Base-by-base conservation (phyloP, 1,140 invertebrate species). In the Drosophila bocki region DNA sequence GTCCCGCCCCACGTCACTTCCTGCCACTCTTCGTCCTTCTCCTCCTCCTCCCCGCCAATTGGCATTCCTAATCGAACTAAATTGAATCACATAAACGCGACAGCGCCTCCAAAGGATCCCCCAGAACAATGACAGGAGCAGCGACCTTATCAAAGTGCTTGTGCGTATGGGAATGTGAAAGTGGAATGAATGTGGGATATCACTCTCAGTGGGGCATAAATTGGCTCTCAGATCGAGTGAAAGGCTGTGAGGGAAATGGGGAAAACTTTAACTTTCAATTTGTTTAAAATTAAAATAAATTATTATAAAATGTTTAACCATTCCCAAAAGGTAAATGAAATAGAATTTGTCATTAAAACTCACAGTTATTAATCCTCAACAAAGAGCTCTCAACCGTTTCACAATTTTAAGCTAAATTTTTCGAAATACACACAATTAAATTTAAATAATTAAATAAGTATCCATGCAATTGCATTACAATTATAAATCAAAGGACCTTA, bases 61-160 rank as follows among this genome's bases (percentile, higher is more conserved):
- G 84, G 77, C 67, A 80, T 87, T 88, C 82, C 84, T 87, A 87
- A 87, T 87, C 84, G 84, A 87, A 87, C 72, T 71, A 87, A 87
- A 87, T 88, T 87, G 84, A 87, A 87, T 88, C 84, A 88, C 84
- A 84, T 88, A 75, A 71, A 61, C 83, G 74, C 78, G 59, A 69
- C 60, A 53, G 44, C 39, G 60, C 37, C 42, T 35, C 63, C 19
- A 41, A 54, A 56, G 48, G 63, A 48, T 19, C 19, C 47, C 41
- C 35, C 22, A 59, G 51, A 71, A 63, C 50, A 53, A 48, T 54
- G 41, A 53, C 57, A 60, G 56, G 37, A 51, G 62, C 67, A 59
- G 53, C 59, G 60, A 75, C 57, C 59, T 54, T 56, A 69, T 50
- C 69, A 64, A 77, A 69, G 48, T 57, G n/a, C 48, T 41, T 63